phyloP scores from a whole-genome alignment of 2,888 invertebrate species.

The Colostygia pectinataria region DNA sequence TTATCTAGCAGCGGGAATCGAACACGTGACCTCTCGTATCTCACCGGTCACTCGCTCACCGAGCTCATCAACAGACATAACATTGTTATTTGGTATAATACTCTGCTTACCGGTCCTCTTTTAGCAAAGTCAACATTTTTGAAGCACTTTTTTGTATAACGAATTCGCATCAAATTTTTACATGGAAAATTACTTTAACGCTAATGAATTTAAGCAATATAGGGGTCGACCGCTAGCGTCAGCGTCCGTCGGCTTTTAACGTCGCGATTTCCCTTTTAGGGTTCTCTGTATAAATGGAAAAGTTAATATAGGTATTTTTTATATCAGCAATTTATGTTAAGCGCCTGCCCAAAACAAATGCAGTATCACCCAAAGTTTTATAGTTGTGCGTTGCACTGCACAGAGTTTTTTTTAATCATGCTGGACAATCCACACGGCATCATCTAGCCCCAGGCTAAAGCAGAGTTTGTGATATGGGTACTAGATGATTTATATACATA shows the following conservation, averaged over 20 bases:
- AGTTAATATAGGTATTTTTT: not conserved
- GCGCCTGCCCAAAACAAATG: no score
- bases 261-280: conserved; percentile 6
- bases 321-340: no score
- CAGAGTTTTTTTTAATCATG: no score
- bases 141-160: conserved; percentile 11
- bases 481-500: no score
- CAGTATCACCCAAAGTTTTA: no score
- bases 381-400: no score
- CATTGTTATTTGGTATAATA: not conserved
- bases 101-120: not conserved
- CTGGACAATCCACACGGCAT: no score
- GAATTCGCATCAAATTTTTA: conserved; percentile 18
- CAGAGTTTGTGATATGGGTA: no score
- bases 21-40: no score
- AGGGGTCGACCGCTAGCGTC: conserved; percentile 10
- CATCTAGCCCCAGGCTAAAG: no score
- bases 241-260: conserved; percentile 6
- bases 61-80: no score
- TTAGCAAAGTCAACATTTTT: conserved; percentile 15
- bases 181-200: conserved; percentile 26
- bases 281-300: conserved; percentile 8
- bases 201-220: conserved; percentile 30
- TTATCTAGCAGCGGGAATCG: not conserved
- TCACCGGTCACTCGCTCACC: no score